Base-by-base conservation (phyloP, 2,797 vertebrate species). In the Sebastes kiyomatsui region DNA sequence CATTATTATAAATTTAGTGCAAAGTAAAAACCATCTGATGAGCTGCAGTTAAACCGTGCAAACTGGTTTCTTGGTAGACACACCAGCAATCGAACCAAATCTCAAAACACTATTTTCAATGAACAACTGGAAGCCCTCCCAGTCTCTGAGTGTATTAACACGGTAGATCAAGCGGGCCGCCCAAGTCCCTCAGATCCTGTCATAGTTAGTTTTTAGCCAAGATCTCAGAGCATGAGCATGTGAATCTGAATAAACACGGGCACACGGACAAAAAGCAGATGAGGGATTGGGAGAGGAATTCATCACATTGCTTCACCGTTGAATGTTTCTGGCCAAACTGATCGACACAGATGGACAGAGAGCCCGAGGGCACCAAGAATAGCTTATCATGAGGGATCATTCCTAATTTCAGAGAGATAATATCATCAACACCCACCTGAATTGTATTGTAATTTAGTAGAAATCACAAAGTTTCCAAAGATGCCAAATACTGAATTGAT, bases 271-370 rank as follows among this genome's bases (percentile, higher is more conserved):
- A 75, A 82, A 84, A 79, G 74, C 86, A 88, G 80, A 92, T 30
- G 83, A 79, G 80, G 85, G 82, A 90, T 86, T 80, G 71, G 22
- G 30, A 72, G 77, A 72, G 77, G 88, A 90, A 90, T 93, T 87
- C 10, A 58, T 76, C 71, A 28, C 81, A 35, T 72, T 1, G 42
- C 56, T 49, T 72, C 49, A 8, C 80, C 28, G 78, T 75, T 72
- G 16, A 70, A 52, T 78, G 71, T 78, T 81, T 84, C 52, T 77
- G 67, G 55, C 59, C 64, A 77, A 84, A 85, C 64, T 16, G 76
- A 49, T 67, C 2, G 5, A 60, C 55, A 61, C 28, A 78, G 78
- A 55, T 25, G 1, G 79, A 61, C 62, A 33, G 33, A 58, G 71
- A 78, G 64, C 20, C 28, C 80, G 69, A 86, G 72, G 72, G 55